Conservation (phyloP, 1,140 invertebrate genomes). For the Tetragonula clypearis region DNA sequence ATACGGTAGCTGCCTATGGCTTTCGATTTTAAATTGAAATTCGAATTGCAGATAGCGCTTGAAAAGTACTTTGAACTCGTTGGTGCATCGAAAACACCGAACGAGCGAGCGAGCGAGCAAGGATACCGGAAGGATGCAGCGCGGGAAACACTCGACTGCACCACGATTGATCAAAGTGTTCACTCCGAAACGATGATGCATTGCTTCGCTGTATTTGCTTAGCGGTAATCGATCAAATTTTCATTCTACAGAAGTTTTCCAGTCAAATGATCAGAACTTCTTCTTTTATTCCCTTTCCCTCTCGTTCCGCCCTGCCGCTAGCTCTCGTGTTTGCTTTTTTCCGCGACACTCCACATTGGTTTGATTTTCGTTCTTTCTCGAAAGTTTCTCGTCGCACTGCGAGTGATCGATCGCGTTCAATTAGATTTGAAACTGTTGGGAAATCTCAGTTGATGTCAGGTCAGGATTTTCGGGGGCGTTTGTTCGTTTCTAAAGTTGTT, state of each 20-base stretch:
- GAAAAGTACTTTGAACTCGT: conserved; percentile 62
- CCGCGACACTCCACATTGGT: background rate
- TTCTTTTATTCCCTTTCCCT: background rate
- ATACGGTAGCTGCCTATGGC: conserved; percentile 39
- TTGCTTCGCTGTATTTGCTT: conserved; percentile 58
- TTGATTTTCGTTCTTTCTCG: background rate
- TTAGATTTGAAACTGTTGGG: too few species aligned
- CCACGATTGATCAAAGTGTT: conserved; percentile 61
- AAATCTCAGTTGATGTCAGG: too few species aligned
- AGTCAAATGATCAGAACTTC: background rate
- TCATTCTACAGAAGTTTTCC: conserved; percentile 21
- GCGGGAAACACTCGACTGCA: conserved; percentile 47
- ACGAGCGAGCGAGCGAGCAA: background rate
- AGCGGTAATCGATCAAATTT: conserved; percentile 50
- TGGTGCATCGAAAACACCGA: conserved; percentile 15
- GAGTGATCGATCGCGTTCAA: too few species aligned
- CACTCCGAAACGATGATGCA: conserved; percentile 49
- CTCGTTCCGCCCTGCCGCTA: too few species aligned
- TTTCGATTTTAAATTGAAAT: conserved; percentile 66
- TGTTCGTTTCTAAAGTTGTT: too few species aligned
- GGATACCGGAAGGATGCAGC: conserved; percentile 29
- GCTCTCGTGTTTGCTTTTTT: background rate
- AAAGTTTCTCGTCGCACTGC: too few species aligned
- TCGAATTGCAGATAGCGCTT: conserved; percentile 64
- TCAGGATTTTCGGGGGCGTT: too few species aligned